Percentiles rank a stretch among this genome's conserved stretches.
These are phyloP conservation scores for Odontamblyopus lacepedii DNA, from an alignment of 2,797 vertebrate species.

Conservation along the genomic window DNA sequence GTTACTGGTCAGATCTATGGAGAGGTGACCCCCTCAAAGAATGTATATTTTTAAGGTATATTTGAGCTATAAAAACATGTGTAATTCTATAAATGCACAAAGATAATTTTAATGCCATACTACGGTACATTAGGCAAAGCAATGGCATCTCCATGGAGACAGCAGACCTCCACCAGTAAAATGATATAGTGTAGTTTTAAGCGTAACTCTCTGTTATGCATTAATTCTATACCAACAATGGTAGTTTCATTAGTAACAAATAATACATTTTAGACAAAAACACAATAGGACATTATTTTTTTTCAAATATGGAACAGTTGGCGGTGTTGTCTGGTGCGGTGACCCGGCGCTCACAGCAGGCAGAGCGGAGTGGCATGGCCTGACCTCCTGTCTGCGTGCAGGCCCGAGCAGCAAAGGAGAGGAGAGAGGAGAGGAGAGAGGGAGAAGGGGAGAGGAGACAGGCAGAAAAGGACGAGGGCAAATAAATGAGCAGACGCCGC, in stretches of 20 bases:
- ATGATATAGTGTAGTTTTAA: background rate
- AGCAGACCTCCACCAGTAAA: background rate
- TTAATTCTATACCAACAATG: conserved; percentile 46
- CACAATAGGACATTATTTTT: conserved; percentile 69
- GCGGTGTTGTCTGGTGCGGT: conserved; percentile 74
- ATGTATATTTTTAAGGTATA: too few species aligned
- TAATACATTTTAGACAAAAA: conserved; percentile 52
- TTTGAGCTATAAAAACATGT: too few species aligned
- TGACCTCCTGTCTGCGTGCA: conserved; percentile 74
- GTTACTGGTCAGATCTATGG: too few species aligned
- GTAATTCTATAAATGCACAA: too few species aligned
- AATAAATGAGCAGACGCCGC: conserved; percentile 70
- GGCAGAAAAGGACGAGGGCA: conserved; percentile 74
- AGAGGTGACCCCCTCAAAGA: too few species aligned
- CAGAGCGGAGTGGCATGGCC: conserved; percentile 74
- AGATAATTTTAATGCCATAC: background rate
- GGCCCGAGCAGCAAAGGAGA: conserved; percentile 70
- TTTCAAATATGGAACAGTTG: conserved; percentile 77
- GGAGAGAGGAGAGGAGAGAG: conserved; percentile 41
- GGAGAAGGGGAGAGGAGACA: conserved; percentile 65
- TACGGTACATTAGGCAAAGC: background rate
- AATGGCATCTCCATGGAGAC: background rate
- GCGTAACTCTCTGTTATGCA: conserved; percentile 12
- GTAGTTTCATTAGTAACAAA: conserved; percentile 51
- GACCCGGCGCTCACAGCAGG: conserved; percentile 73